A percentile compares a stretch with the other conserved stretches of the same genome.
Conservation (phyloP, 2,888 invertebrate species). For the Siphonodentalium dalli region DNA sequence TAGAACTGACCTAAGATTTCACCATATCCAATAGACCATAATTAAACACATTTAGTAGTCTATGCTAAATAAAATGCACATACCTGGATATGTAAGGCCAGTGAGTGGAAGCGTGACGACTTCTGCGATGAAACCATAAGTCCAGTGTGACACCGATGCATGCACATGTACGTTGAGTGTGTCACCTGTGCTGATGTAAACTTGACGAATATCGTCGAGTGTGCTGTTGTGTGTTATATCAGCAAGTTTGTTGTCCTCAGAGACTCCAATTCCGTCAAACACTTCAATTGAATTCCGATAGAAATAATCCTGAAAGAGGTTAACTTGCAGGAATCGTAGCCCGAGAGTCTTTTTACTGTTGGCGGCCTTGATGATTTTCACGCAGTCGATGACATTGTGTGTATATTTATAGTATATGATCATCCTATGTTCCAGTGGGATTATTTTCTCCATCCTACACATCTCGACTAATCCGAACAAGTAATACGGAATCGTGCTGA, state of each 20-base stretch:
- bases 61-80: too few relatives aligned
- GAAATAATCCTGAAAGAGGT: constrained; percentile 66
- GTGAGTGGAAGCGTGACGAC: constrained; percentile 84
- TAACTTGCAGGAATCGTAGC: constrained; percentile 69
- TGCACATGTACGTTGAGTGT: constrained; percentile 84
- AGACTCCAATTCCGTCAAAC: constrained; percentile 91
- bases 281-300: constrained; percentile 79
- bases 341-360: constrained; percentile 85
- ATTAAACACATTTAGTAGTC: too few relatives aligned
- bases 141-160: constrained; percentile 90
- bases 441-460: constrained; percentile 92
- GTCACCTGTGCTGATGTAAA: constrained; percentile 48
- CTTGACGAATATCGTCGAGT: constrained; percentile 29
- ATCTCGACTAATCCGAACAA: constrained; percentile 94
- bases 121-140: constrained; percentile 95
- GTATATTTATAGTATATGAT: constrained; percentile 96
- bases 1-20: too few relatives aligned
- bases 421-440: constrained; percentile 87
- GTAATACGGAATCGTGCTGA: constrained; percentile 79
- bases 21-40: too few relatives aligned
- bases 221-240: constrained; percentile 48
- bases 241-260: constrained; percentile 63
- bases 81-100: constrained; percentile 57
- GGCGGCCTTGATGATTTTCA: constrained; percentile 89
- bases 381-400: constrained; percentile 93